Percentiles rank a stretch among this genome's conserved stretches.
These are phyloP conservation scores for Cirrhinus molitorella DNA, from an alignment of 2,797 vertebrate genomes.

Conservation along the genomic window DNA sequence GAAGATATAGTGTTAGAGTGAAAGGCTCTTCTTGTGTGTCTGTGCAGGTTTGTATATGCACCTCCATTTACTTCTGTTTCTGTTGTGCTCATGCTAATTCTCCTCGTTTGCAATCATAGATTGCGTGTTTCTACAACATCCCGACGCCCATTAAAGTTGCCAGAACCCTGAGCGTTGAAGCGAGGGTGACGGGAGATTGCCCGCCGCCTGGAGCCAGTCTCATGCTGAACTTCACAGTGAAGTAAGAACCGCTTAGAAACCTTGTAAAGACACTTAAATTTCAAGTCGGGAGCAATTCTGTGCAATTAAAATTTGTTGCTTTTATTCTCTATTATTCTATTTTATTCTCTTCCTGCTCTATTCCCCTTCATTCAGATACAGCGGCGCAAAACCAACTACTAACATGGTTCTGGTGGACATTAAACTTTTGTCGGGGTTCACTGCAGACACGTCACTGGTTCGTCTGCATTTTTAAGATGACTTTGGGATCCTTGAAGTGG, in stretches of 20 bases:
- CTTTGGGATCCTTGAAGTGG: not conserved
- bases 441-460: not conserved
- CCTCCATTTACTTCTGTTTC: no score
- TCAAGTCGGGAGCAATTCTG: no score
- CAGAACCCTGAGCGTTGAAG: not conserved
- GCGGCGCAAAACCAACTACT: not conserved
- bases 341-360: no score
- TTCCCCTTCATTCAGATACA: not conserved
- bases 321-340: no score
- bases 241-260: not conserved
- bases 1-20: slow-evolving; percentile 62
- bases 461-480: not conserved
- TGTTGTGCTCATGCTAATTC: not conserved
- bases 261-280: not conserved
- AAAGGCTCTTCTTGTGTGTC: slow-evolving; percentile 70
- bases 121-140: not conserved
- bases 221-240: not conserved
- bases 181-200: not conserved
- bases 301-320: no score
- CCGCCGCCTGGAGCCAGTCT: not conserved
- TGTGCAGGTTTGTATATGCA: slow-evolving; percentile 66
- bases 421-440: no score
- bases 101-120: not conserved
- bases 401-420: no score
- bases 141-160: not conserved